Evolutionary conservation across 2,888 invertebrate genomes (phyloP).

Genomic region (Leptarthrus brevirostris): DNA sequence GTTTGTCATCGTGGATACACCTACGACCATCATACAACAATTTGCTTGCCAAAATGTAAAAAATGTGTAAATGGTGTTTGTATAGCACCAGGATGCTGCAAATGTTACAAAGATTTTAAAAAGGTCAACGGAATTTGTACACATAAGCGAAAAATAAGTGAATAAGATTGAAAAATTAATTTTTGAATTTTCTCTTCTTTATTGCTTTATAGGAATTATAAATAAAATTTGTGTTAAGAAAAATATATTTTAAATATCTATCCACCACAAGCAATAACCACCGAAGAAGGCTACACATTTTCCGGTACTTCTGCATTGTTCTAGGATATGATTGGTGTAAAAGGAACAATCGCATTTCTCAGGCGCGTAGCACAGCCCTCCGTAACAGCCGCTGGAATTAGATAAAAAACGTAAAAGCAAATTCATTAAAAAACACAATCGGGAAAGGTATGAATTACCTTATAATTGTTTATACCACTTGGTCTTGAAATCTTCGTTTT

Average conservation of each 20-base stretch:
- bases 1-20: slow-evolving; percentile 66
- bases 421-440: too few species aligned
- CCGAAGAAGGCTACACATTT: neutral
- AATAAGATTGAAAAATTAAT: neutral
- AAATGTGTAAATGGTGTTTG: slow-evolving; percentile 66
- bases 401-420: neutral
- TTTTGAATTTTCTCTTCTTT: neutral
- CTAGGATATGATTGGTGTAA: neutral
- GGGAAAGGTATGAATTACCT: too few species aligned
- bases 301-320: slow-evolving; percentile 21
- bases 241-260: neutral
- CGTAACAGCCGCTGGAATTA: slow-evolving; percentile 14
- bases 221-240: too few species aligned
- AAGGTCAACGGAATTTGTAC: slow-evolving; percentile 5
- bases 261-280: slow-evolving; percentile 20
- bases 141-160: slow-evolving; percentile 4
- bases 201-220: too few species aligned
- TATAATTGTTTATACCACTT: too few species aligned
- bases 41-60: slow-evolving; percentile 62
- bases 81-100: slow-evolving; percentile 53
- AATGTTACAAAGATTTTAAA: neutral
- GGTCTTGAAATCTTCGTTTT: too few species aligned
- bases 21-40: neutral
- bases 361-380: slow-evolving; percentile 20
- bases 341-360: slow-evolving; percentile 37